phyloP scores from a whole-genome alignment of 2,888 invertebrate genomes.

The Lycia hirtaria region DNA sequence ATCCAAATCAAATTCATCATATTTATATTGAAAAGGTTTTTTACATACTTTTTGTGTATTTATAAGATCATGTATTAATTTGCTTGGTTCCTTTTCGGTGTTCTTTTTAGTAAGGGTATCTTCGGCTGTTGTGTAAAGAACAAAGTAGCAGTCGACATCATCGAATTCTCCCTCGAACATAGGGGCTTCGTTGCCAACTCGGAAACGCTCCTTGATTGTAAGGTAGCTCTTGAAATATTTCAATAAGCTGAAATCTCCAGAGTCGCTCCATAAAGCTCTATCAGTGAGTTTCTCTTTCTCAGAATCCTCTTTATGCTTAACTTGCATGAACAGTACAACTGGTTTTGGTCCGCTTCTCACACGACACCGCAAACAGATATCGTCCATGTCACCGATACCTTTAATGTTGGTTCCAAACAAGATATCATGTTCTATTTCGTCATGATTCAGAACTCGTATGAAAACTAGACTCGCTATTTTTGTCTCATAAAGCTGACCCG shows the following conservation, averaged over 20 bases:
- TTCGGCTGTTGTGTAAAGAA: neutral
- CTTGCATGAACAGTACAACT: too few relatives aligned
- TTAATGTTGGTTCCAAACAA: neutral
- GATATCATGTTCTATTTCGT: neutral
- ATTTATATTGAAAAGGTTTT: too few relatives aligned
- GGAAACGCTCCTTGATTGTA: neutral
- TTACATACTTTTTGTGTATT: neutral
- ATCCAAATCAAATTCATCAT: neutral
- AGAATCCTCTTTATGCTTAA: conserved; percentile 27
- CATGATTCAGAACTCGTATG: neutral
- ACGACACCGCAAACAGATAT: neutral
- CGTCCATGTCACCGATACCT: neutral
- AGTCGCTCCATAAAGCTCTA: neutral
- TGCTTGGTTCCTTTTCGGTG: neutral
- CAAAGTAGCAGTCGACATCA: neutral
- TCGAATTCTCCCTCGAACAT: neutral
- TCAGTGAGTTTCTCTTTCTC: neutral
- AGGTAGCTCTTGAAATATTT: neutral
- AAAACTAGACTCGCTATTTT: neutral
- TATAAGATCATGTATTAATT: neutral
- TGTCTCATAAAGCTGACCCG: too few relatives aligned
- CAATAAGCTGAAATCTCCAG: too few relatives aligned
- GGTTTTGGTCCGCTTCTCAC: neutral
- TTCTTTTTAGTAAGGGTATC: neutral
- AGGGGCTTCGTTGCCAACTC: neutral